A percentile compares a stretch with the other conserved stretches of the same genome.
Conservation (phyloP, 2,113 vertebrate species). For the Catharus fuscescens region DNA sequence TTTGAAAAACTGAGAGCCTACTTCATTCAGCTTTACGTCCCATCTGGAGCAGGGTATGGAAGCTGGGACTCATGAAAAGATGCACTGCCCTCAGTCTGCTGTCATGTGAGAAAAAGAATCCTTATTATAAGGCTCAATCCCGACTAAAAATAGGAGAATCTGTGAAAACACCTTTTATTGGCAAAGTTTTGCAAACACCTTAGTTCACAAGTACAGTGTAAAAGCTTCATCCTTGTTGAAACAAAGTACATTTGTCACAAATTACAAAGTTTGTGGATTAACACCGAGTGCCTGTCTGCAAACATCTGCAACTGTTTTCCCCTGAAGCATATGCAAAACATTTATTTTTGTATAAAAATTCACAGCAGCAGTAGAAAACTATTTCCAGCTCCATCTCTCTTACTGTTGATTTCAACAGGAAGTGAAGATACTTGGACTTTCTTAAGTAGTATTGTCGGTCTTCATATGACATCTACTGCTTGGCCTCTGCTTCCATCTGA, state of each 20-base stretch:
- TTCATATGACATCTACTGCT: slow-evolving; percentile 58
- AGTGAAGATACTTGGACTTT: neutral
- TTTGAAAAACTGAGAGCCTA: neutral
- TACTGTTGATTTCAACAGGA: slow-evolving; percentile 21
- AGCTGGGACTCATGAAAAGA: neutral
- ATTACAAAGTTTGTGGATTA: neutral
- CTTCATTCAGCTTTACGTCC: neutral
- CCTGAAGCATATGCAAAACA: neutral
- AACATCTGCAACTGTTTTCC: neutral
- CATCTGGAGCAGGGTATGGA: neutral
- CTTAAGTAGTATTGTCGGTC: neutral
- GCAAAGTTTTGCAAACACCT: neutral
- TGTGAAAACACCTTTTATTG: slow-evolving; percentile 42
- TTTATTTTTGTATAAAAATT: neutral
- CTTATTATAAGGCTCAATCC: neutral
- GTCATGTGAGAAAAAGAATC: neutral
- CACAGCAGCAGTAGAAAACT: neutral
- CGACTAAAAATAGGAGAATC: neutral
- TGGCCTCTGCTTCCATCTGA: slow-evolving; percentile 81
- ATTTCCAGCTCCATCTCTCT: slow-evolving; percentile 7
- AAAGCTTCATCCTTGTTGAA: neutral
- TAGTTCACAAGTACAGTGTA: neutral
- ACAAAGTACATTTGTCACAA: neutral
- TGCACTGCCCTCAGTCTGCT: neutral
- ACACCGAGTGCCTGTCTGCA: neutral